Conservation (phyloP, 2,113 vertebrate species). For the Siniperca chuatsi region DNA sequence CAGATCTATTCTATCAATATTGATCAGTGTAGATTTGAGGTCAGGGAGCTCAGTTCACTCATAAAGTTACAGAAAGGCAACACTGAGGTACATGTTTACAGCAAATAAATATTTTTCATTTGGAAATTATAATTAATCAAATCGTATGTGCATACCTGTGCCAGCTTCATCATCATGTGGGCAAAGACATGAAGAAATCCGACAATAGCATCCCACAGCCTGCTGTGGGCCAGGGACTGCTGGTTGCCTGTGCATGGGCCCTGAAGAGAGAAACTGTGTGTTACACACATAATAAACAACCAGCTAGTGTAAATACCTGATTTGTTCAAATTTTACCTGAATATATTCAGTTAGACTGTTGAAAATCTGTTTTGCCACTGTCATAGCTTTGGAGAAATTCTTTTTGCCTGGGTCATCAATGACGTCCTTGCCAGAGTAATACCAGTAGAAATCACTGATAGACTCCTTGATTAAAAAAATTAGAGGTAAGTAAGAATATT, state of each 20-base stretch:
- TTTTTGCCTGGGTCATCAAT: constrained; percentile 96
- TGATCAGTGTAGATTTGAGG: background rate
- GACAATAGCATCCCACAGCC: constrained; percentile 96
- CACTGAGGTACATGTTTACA: background rate
- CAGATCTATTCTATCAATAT: constrained; percentile 8
- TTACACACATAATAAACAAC: constrained; percentile 24
- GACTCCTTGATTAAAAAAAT: constrained; percentile 87
- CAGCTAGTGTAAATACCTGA: background rate
- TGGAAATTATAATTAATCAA: background rate
- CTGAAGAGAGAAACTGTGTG: constrained; percentile 69
- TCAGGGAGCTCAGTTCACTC: constrained; percentile 10
- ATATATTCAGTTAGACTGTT: constrained; percentile 97
- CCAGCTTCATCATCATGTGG: constrained; percentile 99
- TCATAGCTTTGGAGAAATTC: constrained; percentile 98
- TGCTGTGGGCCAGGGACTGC: constrained; percentile 95
- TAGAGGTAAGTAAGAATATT: background rate
- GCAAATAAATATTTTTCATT: background rate
- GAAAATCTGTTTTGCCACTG: constrained; percentile 96
- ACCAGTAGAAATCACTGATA: constrained; percentile 99
- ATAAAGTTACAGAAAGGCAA: constrained; percentile 10
- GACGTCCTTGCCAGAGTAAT: constrained; percentile 96
- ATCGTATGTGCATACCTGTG: constrained; percentile 86
- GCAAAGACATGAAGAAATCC: constrained; percentile 98
- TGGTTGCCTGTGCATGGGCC: constrained; percentile 97
- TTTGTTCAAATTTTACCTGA: constrained; percentile 85